Evolutionary conservation across 2,888 invertebrate species (phyloP), one percentile per base, ranked within the genome.

Genomic region (Strigamia crassipes): DNA sequence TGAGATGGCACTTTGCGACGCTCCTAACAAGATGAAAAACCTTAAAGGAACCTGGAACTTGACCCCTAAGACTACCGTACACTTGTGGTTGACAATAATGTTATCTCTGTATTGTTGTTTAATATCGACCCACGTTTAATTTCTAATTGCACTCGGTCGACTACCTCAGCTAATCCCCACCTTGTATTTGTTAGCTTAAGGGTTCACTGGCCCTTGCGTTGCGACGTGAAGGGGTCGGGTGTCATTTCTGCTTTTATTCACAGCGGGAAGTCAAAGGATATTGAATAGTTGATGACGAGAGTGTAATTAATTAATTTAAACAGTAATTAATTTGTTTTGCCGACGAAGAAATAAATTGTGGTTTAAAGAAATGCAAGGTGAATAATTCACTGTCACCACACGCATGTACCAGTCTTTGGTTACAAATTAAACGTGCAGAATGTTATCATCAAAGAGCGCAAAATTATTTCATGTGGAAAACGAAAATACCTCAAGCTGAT

Each of bases 401-500:
- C 66, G 1, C 34, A 3, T 61, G 42, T 61, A n/a, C 27, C 2
- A 13, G 27, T 23, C 27, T 23, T 66, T 21, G 23, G 66, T 66
- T 66, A 66, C 66, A 66, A 66, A 66, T 66, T 66, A 66, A 23
- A 27, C 66, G 6, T 31, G 27, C 27, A 66, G 27, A 66, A 66
- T 66, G 27, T 66, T 66, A 66, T 66, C 66, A 66, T 13, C 13
- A 12, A 15, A 66, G 66, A 66, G 66, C 6, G 51, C 13, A n/a
- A 23, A 66, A 66, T 66, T 66, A 66, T 66, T 66, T 66, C 66
- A 27, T 27, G 66, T 27, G 66, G 66, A 66, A 66, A 15, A 66
- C 27, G 66, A 66, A 66, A 66, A 66, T 23, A 66, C 66, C 66
- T 66, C 66, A 66, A 66, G 27, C 27, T 66, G 66, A 66, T 66